Evolutionary conservation across 1,140 invertebrate species (phyloP).

Genomic region (Drosophila truncata): DNA sequence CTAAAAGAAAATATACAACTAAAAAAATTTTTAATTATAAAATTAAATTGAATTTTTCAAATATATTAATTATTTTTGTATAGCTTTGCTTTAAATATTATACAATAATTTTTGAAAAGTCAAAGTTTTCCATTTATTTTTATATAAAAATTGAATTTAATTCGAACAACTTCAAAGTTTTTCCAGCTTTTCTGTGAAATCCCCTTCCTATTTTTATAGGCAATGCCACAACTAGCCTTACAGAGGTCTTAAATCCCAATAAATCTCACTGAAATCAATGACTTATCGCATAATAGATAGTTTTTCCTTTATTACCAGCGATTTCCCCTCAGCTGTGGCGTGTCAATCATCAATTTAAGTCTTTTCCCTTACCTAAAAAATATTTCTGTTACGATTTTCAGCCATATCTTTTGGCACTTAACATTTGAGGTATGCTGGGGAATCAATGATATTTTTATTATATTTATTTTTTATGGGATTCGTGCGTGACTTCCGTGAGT

Average conservation of each 20-base stretch:
- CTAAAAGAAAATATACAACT: too few relatives aligned
- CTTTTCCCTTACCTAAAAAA: constrained; percentile 10
- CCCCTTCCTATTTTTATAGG: background rate
- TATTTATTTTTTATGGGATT: constrained; percentile 53
- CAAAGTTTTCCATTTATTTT: too few relatives aligned
- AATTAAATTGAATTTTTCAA: too few relatives aligned
- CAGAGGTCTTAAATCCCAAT: background rate
- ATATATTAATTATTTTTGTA: too few relatives aligned
- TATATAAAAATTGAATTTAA: too few relatives aligned
- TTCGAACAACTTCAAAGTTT: too few relatives aligned
- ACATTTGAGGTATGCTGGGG: constrained; percentile 37
- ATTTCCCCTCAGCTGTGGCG: constrained; percentile 38
- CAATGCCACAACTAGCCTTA: background rate
- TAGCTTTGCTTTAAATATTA: too few relatives aligned
- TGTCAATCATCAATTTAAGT: constrained; percentile 26
- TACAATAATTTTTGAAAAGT: too few relatives aligned
- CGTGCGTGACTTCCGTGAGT: constrained; percentile 57
- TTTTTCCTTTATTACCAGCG: background rate
- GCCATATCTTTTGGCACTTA: constrained; percentile 33
- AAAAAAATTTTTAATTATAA: too few relatives aligned
- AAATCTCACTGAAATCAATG: background rate
- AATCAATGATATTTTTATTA: constrained; percentile 48
- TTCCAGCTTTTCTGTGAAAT: background rate
- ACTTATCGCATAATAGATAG: background rate
- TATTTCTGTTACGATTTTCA: background rate